Evolutionary conservation across 1,140 invertebrate genomes (phyloP).

Genomic region (Chrysomallon squamiferum): DNA sequence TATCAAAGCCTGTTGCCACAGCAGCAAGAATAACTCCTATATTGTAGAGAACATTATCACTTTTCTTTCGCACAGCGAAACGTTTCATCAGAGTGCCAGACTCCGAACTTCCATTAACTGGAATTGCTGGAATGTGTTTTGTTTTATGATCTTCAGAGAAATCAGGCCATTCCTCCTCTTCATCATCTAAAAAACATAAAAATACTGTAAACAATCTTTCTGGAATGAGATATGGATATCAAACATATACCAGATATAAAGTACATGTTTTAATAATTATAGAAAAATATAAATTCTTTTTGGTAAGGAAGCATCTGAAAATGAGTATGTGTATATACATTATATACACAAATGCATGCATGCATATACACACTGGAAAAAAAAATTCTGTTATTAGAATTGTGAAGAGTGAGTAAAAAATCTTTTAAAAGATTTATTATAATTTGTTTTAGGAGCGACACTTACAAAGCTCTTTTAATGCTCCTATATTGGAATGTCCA

Average conservation of each 20-base stretch:
- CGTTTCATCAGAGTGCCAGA: conserved; percentile 22
- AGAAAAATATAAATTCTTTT: too few species aligned
- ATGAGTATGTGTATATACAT: too few species aligned
- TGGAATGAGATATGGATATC: not conserved
- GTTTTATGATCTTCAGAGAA: conserved; percentile 30
- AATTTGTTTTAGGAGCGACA: conserved; percentile 4
- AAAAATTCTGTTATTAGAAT: too few species aligned
- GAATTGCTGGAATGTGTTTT: conserved; percentile 45
- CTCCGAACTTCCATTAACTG: conserved; percentile 24
- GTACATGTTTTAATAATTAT: not conserved
- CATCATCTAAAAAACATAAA: conserved; percentile 50
- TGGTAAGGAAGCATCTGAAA: too few species aligned
- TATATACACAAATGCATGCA: too few species aligned
- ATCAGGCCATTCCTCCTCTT: conserved; percentile 58
- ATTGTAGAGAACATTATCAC: conserved; percentile 86
- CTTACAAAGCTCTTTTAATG: conserved; percentile 66
- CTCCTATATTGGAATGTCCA: conserved; percentile 62
- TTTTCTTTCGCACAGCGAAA: conserved; percentile 63
- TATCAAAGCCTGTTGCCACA: conserved; percentile 88
- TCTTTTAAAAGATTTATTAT: too few species aligned
- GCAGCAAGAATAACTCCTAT: conserved; percentile 88
- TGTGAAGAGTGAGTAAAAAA: too few species aligned
- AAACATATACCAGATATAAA: not conserved
- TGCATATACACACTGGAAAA: too few species aligned
- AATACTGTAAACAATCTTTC: not conserved